Evolutionary conservation across 1,140 invertebrate species (phyloP), one percentile per base, ranked within the genome.

Genomic region (Pseudomyrmex pallidus): DNA sequence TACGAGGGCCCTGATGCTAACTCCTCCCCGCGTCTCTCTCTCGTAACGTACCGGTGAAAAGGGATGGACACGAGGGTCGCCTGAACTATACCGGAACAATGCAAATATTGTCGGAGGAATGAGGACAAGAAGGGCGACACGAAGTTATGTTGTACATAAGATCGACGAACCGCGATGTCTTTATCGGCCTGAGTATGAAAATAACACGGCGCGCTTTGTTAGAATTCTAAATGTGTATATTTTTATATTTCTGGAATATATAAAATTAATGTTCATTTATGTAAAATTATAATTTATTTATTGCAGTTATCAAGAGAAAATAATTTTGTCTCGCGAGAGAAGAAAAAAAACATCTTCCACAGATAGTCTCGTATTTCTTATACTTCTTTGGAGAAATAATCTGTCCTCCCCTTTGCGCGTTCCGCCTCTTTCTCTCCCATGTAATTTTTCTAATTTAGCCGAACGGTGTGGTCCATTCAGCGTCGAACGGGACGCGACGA

Each of bases 1-100:
- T 92, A 91, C 91, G 88, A 85, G 87, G 84, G 76, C 64, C 74
- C 63, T 54, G 68, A 68, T 68, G 62, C 63, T 56, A 67, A 67
- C 61, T 72, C 46, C 35, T 35, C 20, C 64, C 25, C 35, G 68
- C 25, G 25, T n/a, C 50, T 64, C 74, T 66, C 62, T 66, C 89
- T 83, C 61, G 77, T 64, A 63, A 84, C 84, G 83, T 57, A 84
- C 70, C 59, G 82, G 70, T 80, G 84, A 61, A 59, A 78, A 61
- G 73, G 85, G 74, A 82, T 46, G 59, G 70, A 72, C 66, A 48
- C 62, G 46, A 76, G 67, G 74, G 80, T 15, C 52, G 64, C 22
- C n/a, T 20, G 8, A 48, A 70, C 72, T 84, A 52, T 52, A 20
- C 83, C 68, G 54, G 61, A 68, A 89, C 85, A 87, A 87, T 87